phyloP scores from a whole-genome alignment of 2,113 vertebrate species.

The human region GRCh38 chr1:147848001-147848500 shows the following conservation, averaged over 20 bases:
- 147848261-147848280: background rate
- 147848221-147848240: fast-evolving
- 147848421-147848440: background rate
- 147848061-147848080: constrained; percentile 60
- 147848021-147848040: constrained; percentile 71
- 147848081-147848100: background rate
- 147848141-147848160: constrained; percentile 28
- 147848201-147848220: background rate
- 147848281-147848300: background rate
- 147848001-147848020: constrained; percentile 64
- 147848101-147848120: constrained; percentile 14
- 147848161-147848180: background rate
- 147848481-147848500: background rate
- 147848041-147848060: constrained; percentile 72
- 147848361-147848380: background rate
- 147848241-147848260: background rate
- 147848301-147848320: background rate
- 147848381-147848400: background rate
- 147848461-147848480: background rate
- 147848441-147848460: background rate
- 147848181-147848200: background rate
- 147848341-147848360: background rate
- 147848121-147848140: constrained; percentile 11
- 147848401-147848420: no score
- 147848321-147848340: background rate